These are phyloP conservation scores for Chelmon rostratus DNA, from an alignment of 2,797 vertebrate species.

Conservation along the genomic window DNA sequence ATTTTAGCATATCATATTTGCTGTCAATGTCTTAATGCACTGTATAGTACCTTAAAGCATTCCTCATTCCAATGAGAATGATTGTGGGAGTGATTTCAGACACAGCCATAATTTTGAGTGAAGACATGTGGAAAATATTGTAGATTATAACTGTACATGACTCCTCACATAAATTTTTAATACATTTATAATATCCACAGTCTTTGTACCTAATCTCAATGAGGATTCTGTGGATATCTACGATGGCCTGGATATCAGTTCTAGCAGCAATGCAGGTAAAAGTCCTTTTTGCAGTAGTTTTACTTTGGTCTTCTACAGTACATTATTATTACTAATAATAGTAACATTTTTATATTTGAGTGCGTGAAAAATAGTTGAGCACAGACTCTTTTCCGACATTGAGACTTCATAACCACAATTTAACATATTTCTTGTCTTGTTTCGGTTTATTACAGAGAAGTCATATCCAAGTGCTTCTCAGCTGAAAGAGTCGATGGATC, in stretches of 20 bases:
- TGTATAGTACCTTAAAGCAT: background rate
- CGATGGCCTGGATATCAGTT: constrained; percentile 88
- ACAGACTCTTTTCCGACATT: background rate
- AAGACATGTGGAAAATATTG: background rate
- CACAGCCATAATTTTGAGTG: background rate
- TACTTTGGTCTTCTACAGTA: background rate
- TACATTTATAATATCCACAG: constrained; percentile 67
- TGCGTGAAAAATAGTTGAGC: background rate
- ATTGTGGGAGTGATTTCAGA: background rate
- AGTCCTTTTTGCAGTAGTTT: background rate
- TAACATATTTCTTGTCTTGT: background rate
- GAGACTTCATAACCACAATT: background rate
- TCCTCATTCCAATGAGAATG: background rate
- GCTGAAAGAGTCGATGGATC: constrained; percentile 90
- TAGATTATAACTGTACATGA: background rate
- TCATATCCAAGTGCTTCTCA: constrained; percentile 60
- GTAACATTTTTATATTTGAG: background rate
- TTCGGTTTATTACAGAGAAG: constrained; percentile 76
- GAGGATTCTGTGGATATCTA: constrained; percentile 98
- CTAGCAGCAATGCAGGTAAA: constrained; percentile 83
- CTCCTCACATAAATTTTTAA: background rate
- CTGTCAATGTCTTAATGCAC: background rate
- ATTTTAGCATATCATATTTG: background rate
- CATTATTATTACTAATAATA: background rate
- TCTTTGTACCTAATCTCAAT: constrained; percentile 79